phyloP scores from a whole-genome alignment of 2,888 invertebrate genomes.

The Agonum fuliginosum region DNA sequence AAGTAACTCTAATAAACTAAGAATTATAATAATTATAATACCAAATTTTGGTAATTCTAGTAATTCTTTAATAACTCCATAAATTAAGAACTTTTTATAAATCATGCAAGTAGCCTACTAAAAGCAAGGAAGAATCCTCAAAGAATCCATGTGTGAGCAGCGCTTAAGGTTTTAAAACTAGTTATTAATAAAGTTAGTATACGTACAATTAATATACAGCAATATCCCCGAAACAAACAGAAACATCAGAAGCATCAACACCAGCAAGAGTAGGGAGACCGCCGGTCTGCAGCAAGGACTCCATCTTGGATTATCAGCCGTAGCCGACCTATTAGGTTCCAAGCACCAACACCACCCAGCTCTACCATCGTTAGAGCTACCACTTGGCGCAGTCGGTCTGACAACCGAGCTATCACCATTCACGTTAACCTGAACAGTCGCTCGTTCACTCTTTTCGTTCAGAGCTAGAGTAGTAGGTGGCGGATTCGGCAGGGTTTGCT shows the following conservation, averaged over 20 bases:
- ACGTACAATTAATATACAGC: conserved; percentile 79
- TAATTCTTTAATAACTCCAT: no score
- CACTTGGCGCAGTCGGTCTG: conserved; percentile 60
- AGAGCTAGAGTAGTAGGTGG: conserved; percentile 37
- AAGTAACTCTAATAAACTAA: no score
- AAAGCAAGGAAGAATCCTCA: no score
- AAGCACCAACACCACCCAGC: conserved; percentile 67
- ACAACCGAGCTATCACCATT: conserved; percentile 69
- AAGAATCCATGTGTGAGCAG: no score
- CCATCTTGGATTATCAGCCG: conserved; percentile 65
- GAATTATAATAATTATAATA: no score
- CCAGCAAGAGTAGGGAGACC: conserved; percentile 75
- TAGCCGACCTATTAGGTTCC: conserved; percentile 46
- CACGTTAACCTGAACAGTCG: conserved; percentile 70
- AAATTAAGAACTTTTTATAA: no score
- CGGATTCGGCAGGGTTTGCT: conserved; percentile 48
- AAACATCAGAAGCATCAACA: conserved; percentile 76
- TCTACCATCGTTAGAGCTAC: conserved; percentile 47
- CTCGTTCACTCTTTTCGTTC: conserved; percentile 59
- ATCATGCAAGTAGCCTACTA: no score
- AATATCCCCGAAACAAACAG: conserved; percentile 77
- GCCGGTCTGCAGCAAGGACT: conserved; percentile 77
- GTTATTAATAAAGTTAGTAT: no score
- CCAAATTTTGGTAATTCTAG: no score
- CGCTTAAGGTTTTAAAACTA: no score